Evolutionary conservation across 2,797 vertebrate genomes (phyloP), one percentile per base, ranked within the genome.

Genomic region (Aratinga solstitialis): DNA sequence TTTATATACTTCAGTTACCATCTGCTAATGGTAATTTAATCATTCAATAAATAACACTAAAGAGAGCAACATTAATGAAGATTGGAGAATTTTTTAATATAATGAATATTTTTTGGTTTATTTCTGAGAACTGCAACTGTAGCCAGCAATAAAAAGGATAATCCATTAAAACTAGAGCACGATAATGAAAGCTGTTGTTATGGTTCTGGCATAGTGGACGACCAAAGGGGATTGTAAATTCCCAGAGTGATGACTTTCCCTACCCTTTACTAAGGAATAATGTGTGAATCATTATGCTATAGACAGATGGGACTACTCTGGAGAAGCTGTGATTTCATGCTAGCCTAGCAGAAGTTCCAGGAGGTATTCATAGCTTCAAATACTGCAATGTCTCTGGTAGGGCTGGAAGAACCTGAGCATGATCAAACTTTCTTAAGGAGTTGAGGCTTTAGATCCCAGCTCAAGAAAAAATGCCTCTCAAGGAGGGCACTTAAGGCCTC

Each of bases 21-120:
- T 92, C 91, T 96, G 91, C 89, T 97, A 95, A 96, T 84, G 88
- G 84, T 84, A 96, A 96, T 95, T 96, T 97, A 95, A 96, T 96
- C 89, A 82, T 96, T 97, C 89, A 97, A 95, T 96, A 97, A 97
- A 97, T 93, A 97, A 96, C 87, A 94, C 72, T 84, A 96, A 96
- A 93, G 82, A 94, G 58, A 96, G 71, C 87, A 97, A 96, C 84
- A 94, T 94, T 97, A 97, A 97, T 94, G 87, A 97, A 97, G 78
- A 95, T 68, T 51, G 75, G 84, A 75, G n/a, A 90, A 80, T 78
- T 94, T 97, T 96, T 96, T 91, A 85, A 93, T 94, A 84, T 65
- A 76, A 87, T 82, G 48, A 96, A 81, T 91, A 63, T 59, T 91
- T 96, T 85, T 89, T 74, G 20, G 80, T 94, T 95, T 96, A 84